Base-by-base conservation (phyloP, 2,113 vertebrate species). In the Pteropus alecto region DNA sequence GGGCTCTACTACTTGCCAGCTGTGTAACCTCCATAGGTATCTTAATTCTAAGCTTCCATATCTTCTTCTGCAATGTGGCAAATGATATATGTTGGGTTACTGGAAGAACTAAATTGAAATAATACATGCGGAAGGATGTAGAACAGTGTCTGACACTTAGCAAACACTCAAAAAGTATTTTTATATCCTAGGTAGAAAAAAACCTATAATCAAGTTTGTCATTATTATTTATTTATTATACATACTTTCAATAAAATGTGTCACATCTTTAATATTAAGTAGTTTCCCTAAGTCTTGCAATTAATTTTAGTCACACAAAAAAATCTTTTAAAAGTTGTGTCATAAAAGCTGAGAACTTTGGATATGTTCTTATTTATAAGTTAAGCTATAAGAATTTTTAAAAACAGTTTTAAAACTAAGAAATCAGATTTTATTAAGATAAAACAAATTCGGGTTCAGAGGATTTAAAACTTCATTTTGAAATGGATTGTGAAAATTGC, bases 381-480 rank as follows among this genome's bases (percentile, higher is more conserved):
- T 87, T 87, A 87, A 21, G 81, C 18, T 89, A 8, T 83, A 78
- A 70, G 35, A 93, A 90, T 60, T 68, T 76, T 85, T 35, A 38
- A 86, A 74, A 74, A 84, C 5, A 24, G 63, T 84, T 91, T 95
- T 35, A 86, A 87, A 92, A 76, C 56, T 85, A 82, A 11, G 58
- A 85, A 89, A 77, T 67, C 35, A 85, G 33, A 74, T 93, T 74
- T 94, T 76, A 86, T 90, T 63, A 93, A 83, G 38, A 51, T 83
- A n/a, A 90, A 94, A 74, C 11, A 85, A 24, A 4, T 71, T 94
- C 28, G 41, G 90, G 67, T 28, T 28, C 24, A 86, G 56, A 95
- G 93, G 70, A 93, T 13, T 89, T 86, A 89, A 92, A 77, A n/a
- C 58, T 88, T 79, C 7, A n/a, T 85, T 93, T 92, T 95, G 67